Evolutionary conservation across 2,888 invertebrate genomes (phyloP).

Genomic region (Ophioninae sp.): DNA sequence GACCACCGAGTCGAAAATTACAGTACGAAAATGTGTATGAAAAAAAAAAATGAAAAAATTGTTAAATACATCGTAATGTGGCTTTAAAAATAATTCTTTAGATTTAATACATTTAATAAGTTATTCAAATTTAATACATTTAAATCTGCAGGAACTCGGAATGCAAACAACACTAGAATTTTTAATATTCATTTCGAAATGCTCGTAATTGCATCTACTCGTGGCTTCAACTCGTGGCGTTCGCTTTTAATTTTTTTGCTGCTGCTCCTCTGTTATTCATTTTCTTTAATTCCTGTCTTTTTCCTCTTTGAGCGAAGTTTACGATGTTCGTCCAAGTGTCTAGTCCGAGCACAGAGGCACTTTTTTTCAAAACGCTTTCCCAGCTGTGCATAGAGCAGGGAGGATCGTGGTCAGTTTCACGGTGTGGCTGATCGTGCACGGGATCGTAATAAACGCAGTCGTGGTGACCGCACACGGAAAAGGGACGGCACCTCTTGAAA

Average conservation of each 20-base stretch:
- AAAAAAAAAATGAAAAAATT: not conserved
- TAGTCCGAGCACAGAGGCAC: not conserved
- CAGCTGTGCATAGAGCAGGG: not conserved
- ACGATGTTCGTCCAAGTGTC: not conserved
- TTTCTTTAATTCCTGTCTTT: not conserved
- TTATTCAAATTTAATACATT: too few relatives aligned
- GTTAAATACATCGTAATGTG: too few relatives aligned
- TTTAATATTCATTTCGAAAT: too few relatives aligned
- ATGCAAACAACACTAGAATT: too few relatives aligned
- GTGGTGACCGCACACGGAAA: conserved; percentile 45
- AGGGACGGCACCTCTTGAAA: conserved; percentile 42
- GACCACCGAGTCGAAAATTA: not conserved
- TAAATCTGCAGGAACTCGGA: too few relatives aligned
- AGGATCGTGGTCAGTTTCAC: conserved; percentile 19
- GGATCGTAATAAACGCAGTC: conserved; percentile 36
- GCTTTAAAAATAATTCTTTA: too few relatives aligned
- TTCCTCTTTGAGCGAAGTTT: not conserved
- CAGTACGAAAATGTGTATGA: not conserved
- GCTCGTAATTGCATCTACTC: too few relatives aligned
- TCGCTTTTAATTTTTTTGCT: not conserved
- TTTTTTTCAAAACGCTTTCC: not conserved
- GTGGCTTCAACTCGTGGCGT: too few relatives aligned
- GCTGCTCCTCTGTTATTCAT: not conserved
- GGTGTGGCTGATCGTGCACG: not conserved
- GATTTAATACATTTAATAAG: too few relatives aligned